Conservation (phyloP, 2,888 invertebrate species). For the Xestoiulus laeticollis region DNA sequence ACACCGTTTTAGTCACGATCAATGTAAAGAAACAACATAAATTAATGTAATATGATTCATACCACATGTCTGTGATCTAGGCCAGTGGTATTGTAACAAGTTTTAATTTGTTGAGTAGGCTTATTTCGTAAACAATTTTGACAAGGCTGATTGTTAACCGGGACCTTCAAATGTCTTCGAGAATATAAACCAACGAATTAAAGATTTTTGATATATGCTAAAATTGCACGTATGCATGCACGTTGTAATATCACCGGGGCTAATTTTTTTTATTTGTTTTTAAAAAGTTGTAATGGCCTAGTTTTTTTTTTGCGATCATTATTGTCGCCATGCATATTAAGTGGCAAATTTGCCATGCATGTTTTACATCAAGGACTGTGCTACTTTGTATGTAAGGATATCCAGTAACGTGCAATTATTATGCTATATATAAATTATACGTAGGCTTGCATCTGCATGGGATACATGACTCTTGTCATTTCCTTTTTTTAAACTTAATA, state of each 20-base stretch:
- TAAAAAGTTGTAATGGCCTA: slow-evolving; percentile 3
- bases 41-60: background rate
- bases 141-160: slow-evolving; percentile 16
- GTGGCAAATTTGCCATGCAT: background rate
- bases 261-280: slow-evolving; percentile 16
- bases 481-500: background rate
- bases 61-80: slow-evolving; percentile 15
- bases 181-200: background rate
- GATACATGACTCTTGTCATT: background rate
- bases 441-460: background rate
- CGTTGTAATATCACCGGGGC: background rate
- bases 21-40: background rate
- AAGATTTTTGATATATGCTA: slow-evolving; percentile 2
- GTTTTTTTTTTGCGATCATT: background rate
- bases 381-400: slow-evolving; percentile 26
- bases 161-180: slow-evolving; percentile 17
- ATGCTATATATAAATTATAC: background rate
- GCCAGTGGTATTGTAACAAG: background rate
- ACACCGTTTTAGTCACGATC: background rate
- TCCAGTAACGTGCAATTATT: background rate
- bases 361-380: background rate
- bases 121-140: slow-evolving; percentile 5
- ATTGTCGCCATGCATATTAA: slow-evolving; percentile 18
- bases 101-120: slow-evolving; percentile 6
- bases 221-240: slow-evolving; percentile 14